These are phyloP conservation scores for Mobula birostris DNA, from an alignment of 2,113 vertebrate species.

Conservation along the genomic window DNA sequence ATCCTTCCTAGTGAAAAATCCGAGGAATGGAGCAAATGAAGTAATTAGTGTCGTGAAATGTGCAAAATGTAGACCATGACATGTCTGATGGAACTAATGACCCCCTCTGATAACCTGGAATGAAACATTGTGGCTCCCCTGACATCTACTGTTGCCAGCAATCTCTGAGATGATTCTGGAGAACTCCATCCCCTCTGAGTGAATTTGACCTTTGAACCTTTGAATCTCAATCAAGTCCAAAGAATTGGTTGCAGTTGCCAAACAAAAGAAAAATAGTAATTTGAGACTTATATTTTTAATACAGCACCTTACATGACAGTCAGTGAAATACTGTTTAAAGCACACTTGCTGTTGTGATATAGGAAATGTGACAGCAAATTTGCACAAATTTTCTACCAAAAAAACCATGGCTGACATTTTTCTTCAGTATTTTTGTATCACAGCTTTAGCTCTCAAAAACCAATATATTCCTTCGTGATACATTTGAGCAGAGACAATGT, in stretches of 20 bases:
- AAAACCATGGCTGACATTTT: too few species aligned
- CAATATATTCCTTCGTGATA: not conserved
- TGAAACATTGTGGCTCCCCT: not conserved
- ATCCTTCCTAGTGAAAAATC: not conserved
- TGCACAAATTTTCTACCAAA: too few species aligned
- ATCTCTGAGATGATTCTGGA: not conserved
- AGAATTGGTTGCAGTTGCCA: not conserved
- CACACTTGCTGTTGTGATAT: too few species aligned
- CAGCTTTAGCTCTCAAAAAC: not conserved
- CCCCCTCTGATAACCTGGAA: not conserved
- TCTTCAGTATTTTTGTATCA: not conserved
- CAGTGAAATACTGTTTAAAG: too few species aligned
- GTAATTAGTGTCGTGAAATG: not conserved
- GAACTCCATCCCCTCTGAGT: not conserved
- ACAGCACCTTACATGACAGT: too few species aligned
- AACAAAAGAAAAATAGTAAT: too few species aligned
- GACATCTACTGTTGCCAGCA: not conserved
- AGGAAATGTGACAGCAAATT: too few species aligned
- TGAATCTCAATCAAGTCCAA: not conserved
- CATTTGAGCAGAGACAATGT: not conserved
- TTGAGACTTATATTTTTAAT: too few species aligned
- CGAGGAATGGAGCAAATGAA: not conserved
- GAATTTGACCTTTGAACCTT: not conserved
- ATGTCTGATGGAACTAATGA: not conserved
- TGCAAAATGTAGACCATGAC: not conserved